A percentile compares a stretch with the other conserved stretches of the same genome.
These are phyloP conservation scores for Rotaria macrura DNA, from an alignment of 2,888 invertebrate species.

Conservation along the genomic window DNA sequence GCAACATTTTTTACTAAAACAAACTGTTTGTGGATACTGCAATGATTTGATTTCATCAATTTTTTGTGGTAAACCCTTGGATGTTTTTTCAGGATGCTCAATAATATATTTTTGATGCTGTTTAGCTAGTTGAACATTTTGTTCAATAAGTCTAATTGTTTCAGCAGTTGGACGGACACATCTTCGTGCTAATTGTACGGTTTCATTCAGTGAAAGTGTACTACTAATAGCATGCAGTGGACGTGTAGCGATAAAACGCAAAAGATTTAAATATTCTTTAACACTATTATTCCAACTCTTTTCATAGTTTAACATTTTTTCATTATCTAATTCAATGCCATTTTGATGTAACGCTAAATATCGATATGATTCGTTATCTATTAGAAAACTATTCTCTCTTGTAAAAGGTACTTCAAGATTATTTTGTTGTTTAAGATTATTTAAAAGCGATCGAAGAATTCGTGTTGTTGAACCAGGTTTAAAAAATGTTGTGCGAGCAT, in stretches of 20 bases:
- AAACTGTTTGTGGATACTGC: neutral
- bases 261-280: neutral
- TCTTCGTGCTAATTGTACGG: neutral
- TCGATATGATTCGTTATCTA: neutral
- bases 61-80: neutral
- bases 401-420: neutral
- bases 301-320: neutral
- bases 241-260: neutral
- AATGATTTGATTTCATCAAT: neutral
- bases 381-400: neutral
- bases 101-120: neutral
- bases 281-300: neutral
- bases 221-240: neutral
- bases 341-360: neutral
- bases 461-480: too few species aligned
- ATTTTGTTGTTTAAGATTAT: too few species aligned
- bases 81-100: neutral
- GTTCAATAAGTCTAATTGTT: neutral
- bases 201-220: neutral
- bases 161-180: neutral
- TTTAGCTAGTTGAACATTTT: neutral
- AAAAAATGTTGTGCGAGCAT: too few species aligned
- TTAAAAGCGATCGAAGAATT: too few species aligned
- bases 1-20: neutral
- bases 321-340: neutral